Base-by-base conservation (phyloP, 2,113 vertebrate genomes). In the Anser cygnoides region DNA sequence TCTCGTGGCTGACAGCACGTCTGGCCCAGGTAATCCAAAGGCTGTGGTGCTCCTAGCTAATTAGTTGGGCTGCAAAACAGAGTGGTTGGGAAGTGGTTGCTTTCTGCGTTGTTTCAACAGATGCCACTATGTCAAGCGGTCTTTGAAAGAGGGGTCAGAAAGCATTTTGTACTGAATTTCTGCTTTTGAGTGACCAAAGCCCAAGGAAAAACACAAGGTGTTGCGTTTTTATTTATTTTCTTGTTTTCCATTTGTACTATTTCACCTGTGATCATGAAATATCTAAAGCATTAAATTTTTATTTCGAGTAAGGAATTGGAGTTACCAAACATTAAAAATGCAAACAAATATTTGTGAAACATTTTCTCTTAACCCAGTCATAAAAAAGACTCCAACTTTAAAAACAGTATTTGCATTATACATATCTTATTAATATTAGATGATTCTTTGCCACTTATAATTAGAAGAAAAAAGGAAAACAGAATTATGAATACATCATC, bases 401-500 rank as follows among this genome's bases (percentile, higher is more conserved):
- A 84, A 94, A 96, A 87, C 62, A 88, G 20, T 59, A 87, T 91
- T 93, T 88, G 72, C 52, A 95, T 96, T 95, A 90, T 95, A 49
- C 61, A 86, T 93, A 89, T 67, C 84, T 90, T 93, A 94, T 92
- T 90, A 96, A 96, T 95, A 95, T 94, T 93, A 94, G 44, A 96
- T 94, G 75, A 96, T 83, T 55, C 41, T 88, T 96, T 92, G 59
- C 78, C 71, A 83, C 28, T 44, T 87, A 80, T 81, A 93, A 95
- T 94, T 92, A 95, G 89, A 88, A 62, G 87, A 87, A 87, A 92
- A 95, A 93, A 85, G 21, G 20, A 63, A 89, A 92, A 87, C 35
- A 78, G 61, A 85, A 91, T 83, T 91, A 87, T 70, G 67, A 95
- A 87, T 84, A 11, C 23, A 70, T 87, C 54, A 90, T 88, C 44